phyloP scores from a whole-genome alignment of 2,888 invertebrate species.

The Xiphydria camelus region DNA sequence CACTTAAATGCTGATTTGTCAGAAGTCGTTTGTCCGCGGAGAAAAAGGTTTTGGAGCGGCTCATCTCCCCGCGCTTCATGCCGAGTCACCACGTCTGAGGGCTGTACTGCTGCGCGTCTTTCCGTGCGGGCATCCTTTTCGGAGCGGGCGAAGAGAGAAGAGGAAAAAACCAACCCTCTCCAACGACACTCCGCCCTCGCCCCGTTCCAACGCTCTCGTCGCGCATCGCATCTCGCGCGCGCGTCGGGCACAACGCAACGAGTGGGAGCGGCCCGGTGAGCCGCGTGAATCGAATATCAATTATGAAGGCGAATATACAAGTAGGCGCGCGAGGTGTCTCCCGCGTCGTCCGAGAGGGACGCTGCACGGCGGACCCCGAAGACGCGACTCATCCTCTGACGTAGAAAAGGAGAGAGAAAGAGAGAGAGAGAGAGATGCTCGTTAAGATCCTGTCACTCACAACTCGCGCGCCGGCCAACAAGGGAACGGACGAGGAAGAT shows the following conservation, averaged over 20 bases:
- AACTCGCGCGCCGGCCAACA: conserved; percentile 12
- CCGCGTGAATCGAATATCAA: conserved; percentile 10
- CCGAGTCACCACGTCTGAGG: conserved; percentile 36
- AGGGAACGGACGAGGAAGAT: conserved; percentile 26
- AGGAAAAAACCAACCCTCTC: no score
- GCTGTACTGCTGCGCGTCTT: conserved; percentile 13
- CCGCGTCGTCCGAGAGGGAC: no score
- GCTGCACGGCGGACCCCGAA: no score
- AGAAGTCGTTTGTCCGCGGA: conserved; percentile 28
- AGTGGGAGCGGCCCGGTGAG: background rate
- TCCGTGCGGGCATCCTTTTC: no score
- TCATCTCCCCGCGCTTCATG: conserved; percentile 20
- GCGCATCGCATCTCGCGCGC: no score
- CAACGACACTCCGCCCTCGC: no score
- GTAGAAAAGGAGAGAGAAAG: no score
- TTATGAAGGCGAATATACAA: conserved; percentile 1
- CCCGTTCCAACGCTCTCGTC: no score
- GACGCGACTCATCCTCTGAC: conserved; percentile 32
- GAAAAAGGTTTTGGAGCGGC: conserved; percentile 15
- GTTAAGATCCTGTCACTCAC: conserved; percentile 55
- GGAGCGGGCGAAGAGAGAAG: no score
- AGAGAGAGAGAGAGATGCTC: conserved; percentile 43
- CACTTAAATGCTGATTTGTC: no score
- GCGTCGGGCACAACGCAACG: no score
- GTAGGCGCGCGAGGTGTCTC: conserved; percentile 17